Evolutionary conservation across 2,113 vertebrate genomes (phyloP), one percentile per base, ranked within the genome.

Genomic region (Mobula hypostoma): DNA sequence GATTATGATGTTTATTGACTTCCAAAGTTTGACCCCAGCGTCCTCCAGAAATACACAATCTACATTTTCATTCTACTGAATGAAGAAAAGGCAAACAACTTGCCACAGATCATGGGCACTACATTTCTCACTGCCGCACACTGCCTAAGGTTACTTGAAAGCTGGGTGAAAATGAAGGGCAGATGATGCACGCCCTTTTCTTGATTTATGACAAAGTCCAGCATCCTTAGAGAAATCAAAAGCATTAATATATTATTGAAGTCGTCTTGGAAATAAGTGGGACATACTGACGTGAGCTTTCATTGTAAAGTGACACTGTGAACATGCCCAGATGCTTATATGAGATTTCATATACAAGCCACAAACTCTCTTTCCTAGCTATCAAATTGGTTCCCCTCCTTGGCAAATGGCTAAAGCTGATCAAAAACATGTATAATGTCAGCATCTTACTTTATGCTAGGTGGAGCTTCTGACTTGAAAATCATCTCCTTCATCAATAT

Each of bases 171-270:
- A 66, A 90, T 90, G 29, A 90, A 90, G 85, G 85, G 85, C 85
- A 90, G 85, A 66, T 90, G 19, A 58, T 32, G 61, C 58, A 32
- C 11, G n/a, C 29, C 63, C 85, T 88, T 66, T 32, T 63, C 61
- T 66, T 90, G 85, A 90, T 90, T 90, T 90, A 90, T 32, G 29
- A 66, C 29, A 63, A 90, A n/a, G n/a, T n/a, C 27, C 14, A 17
- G 61, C 5, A 61, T 88, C 85, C 85, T 90, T 66, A 14, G 85
- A 48, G 85, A 90, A 90, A 66, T 90, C n/a, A 90, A n/a, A 90
- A 19, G 77, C n/a, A 66, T 63, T 32, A 21, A 90, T 36, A 90
- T 40, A 68, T 90, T 68, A 7, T 32, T 58, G 12, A n/a, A 27
- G 14, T 9, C 29, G 56, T 27, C 27, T 24, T 63, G 15, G 83